A percentile compares a stretch with the other conserved stretches of the same genome.
These are phyloP conservation scores for Alviniconcha marisindica DNA, from an alignment of 1,140 invertebrate genomes.

Conservation along the genomic window DNA sequence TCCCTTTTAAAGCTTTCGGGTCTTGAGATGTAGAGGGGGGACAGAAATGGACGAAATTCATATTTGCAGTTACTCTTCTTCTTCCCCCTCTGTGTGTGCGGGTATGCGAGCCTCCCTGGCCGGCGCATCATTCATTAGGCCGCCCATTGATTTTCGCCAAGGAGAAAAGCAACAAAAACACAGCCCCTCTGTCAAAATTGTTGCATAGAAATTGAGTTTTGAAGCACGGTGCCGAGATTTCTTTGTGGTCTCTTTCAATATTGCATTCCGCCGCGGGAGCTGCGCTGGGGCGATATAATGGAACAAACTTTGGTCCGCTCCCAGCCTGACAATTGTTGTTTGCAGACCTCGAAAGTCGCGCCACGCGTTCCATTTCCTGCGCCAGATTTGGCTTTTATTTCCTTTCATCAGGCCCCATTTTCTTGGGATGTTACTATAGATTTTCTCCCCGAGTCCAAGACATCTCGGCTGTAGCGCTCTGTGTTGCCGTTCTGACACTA, in stretches of 20 bases:
- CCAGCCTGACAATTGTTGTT: slow-evolving; percentile 46
- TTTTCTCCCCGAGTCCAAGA: slow-evolving; percentile 38
- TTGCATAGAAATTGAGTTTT: slow-evolving; percentile 45
- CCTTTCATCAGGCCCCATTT: slow-evolving; percentile 50
- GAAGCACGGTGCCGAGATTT: slow-evolving; percentile 35
- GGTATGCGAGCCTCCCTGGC: not conserved
- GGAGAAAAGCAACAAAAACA: slow-evolving; percentile 35
- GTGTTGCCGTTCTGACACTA: slow-evolving; percentile 27
- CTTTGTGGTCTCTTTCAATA: slow-evolving; percentile 44
- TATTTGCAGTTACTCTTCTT: slow-evolving; percentile 42
- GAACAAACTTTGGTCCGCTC: slow-evolving; percentile 38
- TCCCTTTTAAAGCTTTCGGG: slow-evolving; percentile 38
- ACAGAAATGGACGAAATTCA: slow-evolving; percentile 35
- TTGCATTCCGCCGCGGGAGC: slow-evolving; percentile 36
- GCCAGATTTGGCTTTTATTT: slow-evolving; percentile 49
- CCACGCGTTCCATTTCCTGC: slow-evolving; percentile 47
- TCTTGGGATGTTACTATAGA: slow-evolving; percentile 46
- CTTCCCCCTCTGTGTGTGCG: not conserved
- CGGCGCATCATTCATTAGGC: slow-evolving; percentile 34
- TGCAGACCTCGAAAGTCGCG: slow-evolving; percentile 43
- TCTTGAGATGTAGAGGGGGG: slow-evolving; percentile 2
- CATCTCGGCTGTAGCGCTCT: slow-evolving; percentile 4
- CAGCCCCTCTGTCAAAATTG: slow-evolving; percentile 40
- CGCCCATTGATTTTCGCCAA: slow-evolving; percentile 26
- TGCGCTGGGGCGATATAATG: slow-evolving; percentile 37